phyloP scores from a whole-genome alignment of 2,113 vertebrate species.

The Cyphomyrus plagiostoma region DNA sequence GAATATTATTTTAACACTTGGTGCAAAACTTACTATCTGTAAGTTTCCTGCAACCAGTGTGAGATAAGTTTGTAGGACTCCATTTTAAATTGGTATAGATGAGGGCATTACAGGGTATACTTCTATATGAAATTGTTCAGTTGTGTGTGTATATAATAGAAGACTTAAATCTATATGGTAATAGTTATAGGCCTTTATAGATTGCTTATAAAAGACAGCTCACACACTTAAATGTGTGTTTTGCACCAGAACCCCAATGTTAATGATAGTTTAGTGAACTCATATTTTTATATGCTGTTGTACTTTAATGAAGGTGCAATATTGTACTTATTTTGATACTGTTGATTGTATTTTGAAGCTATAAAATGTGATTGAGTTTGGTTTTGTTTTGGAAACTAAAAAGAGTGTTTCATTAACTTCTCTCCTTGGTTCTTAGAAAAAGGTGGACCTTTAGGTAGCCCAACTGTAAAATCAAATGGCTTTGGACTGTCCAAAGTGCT shows the following conservation, averaged over 20 bases:
- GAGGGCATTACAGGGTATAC: conserved; percentile 65
- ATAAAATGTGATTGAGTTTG: conserved; percentile 37
- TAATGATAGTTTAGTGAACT: conserved; percentile 47
- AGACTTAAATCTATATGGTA: conserved; percentile 39
- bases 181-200: conserved; percentile 51
- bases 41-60: conserved; percentile 38
- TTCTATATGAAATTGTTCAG: conserved; percentile 52
- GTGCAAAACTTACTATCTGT: conserved; percentile 39
- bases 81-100: conserved; percentile 46
- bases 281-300: conserved; percentile 56
- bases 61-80: conserved; percentile 38
- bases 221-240: conserved; percentile 55
- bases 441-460: conserved; percentile 32
- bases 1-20: conserved; percentile 22
- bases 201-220: conserved; percentile 49
- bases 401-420: conserved; percentile 33
- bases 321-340: conserved; percentile 64
- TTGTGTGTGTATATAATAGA: conserved; percentile 53
- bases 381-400: conserved; percentile 39
- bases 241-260: conserved; percentile 53
- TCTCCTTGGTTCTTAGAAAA: conserved; percentile 32
- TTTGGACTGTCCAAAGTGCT: conserved; percentile 51
- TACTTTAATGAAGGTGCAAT: conserved; percentile 67
- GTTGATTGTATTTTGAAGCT: conserved; percentile 45
- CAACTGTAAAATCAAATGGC: conserved; percentile 26